Evolutionary conservation across 2,113 vertebrate species (phyloP).

Genomic region (Canis aureus): DNA sequence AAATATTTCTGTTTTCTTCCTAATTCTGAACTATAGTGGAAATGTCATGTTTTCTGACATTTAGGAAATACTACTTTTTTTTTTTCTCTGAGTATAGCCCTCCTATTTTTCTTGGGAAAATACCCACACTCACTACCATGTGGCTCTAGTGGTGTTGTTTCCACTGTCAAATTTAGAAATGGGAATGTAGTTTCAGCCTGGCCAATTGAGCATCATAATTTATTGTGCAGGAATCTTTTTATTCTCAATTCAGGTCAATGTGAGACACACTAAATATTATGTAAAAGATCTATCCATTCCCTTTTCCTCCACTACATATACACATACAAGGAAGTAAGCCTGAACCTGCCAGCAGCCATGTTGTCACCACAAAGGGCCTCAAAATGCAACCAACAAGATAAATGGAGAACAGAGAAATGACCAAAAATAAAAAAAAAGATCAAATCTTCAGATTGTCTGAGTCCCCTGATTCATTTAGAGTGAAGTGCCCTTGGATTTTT

Average conservation of each 20-base stretch:
- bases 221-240: not conserved
- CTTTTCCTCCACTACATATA: not conserved
- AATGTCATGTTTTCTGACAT: not conserved
- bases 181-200: not conserved
- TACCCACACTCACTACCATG: not conserved
- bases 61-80: not conserved
- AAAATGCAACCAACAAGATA: constrained; percentile 20
- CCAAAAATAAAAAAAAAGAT: not conserved
- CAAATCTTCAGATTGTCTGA: not conserved
- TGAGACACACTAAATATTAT: not conserved
- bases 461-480: not conserved
- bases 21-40: not conserved
- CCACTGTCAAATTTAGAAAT: not conserved
- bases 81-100: not conserved
- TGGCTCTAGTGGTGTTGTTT: not conserved
- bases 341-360: not conserved
- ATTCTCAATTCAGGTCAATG: not conserved
- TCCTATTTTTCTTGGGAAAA: not conserved
- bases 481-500: not conserved
- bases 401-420: not conserved
- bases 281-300: not conserved
- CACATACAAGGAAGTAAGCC: not conserved
- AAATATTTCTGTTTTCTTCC: constrained; percentile 47
- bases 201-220: not conserved
- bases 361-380: not conserved